Evolutionary conservation across 2,888 invertebrate species (phyloP), one percentile per base, ranked within the genome.

Genomic region (Erebia aethiops): DNA sequence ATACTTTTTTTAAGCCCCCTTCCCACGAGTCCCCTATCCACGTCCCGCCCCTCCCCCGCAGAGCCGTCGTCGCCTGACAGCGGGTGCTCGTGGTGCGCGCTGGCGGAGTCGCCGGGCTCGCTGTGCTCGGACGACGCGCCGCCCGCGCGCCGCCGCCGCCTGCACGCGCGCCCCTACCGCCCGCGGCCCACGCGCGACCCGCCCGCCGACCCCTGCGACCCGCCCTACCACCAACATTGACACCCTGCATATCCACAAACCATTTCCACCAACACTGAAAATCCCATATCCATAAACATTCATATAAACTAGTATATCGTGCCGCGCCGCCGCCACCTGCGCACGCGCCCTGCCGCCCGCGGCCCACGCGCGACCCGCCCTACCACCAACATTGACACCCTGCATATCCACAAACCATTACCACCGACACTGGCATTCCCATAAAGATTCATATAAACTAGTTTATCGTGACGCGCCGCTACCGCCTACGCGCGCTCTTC

Each of bases 81-180:
- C 77, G 82, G 79, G 58, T 85, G 86, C 78, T 89, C 90, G 78
- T 83, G 83, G 84, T 90, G 89, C 84, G 88, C 84, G 65, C 77
- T 82, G 76, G 79, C 74, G 66, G 82, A 77, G 72, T 80, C 73
- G 13, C 72, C 75, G 16, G 69, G 73, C 46, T 76, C 78, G 51
- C 68, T 61, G 58, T 72, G 71, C 64, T 74, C 75, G 35, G 76
- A 73, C 46, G 75, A 60, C 10, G 67, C 67, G 58, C 60, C 71
- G 68, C 71, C 75, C 73, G 70, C 69, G 35, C 74, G 73, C 69
- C 75, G 73, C 66, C 77, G 78, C 73, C 77, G 77, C 75, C 79
- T 77, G 76, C 79, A 78, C 74, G 75, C 79, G 68, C 79, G 75
- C 75, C 76, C 78, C 69, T 77, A 77, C 74, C 74, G 70, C 71